Evolutionary conservation across 2,113 vertebrate species (phyloP), one percentile per base, ranked within the genome.

Genomic region (Amblyornis subalaris): DNA sequence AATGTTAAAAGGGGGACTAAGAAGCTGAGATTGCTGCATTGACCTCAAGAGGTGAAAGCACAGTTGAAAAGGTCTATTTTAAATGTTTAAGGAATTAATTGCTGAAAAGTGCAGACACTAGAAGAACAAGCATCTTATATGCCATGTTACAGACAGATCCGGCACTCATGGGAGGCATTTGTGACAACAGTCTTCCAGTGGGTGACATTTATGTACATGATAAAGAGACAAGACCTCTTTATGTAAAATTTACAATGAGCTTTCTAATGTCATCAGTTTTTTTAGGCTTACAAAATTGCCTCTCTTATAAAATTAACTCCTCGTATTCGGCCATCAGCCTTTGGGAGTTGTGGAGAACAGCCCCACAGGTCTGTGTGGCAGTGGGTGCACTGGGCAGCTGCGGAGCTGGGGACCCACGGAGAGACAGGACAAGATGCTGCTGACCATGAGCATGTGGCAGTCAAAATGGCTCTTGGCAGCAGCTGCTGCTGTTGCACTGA

Each of bases 181-280:
- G 85, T 97, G 96, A 93, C 97, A 97, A 92, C 93, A 96, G 77
- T 90, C 95, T 95, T 97, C 93, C 90, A 94, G 86, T 78, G 85
- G 94, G 88, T 96, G 94, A 96, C 95, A 96, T 97, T 97, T 96
- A 97, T 93, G 83, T 93, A 94, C 67, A 51, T 44, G 74, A 92
- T 91, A 70, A 94, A 92, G 90, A 93, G 82, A 89, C 90, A 88
- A 79, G 88, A 64, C 81, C 71, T 88, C 90, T 96, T 94, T 74
- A 91, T 95, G 85, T 93, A 89, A 93, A 95, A 92, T 95, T 94
- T 94, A 94, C 90, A 80, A 38, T 35, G 74, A 90, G 60, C 61
- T 95, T 95, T 92, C 92, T 95, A 89, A 93, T 89, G 94, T 69
- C 76, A 93, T 96, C 78, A 47, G 23, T 14, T 86, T 85, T 94